A percentile compares a stretch with the other conserved stretches of the same genome.
Conservation (phyloP, 2,113 vertebrate genomes). For the Aleadryas rufinucha region DNA sequence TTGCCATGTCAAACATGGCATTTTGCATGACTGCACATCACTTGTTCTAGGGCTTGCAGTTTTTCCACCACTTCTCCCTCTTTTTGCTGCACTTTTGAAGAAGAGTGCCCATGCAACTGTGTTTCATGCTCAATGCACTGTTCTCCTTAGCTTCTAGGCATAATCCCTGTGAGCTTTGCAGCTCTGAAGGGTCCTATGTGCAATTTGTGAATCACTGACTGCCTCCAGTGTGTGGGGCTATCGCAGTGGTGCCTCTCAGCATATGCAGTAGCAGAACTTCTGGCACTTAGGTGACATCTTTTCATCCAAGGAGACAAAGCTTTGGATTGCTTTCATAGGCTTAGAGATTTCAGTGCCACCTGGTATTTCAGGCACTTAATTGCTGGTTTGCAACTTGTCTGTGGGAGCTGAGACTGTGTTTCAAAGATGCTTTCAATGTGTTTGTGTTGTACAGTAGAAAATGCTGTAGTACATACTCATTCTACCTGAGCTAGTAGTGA, state of each 20-base stretch:
- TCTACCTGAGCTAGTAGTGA: conserved; percentile 17
- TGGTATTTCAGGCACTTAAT: conserved; percentile 35
- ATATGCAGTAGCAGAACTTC: not conserved
- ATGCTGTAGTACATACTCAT: not conserved
- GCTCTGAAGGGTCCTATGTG: not conserved
- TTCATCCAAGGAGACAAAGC: conserved; percentile 18
- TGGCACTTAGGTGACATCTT: not conserved
- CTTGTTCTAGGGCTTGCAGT: not conserved
- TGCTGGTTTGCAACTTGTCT: conserved; percentile 40
- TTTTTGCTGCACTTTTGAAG: not conserved
- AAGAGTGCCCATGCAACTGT: not conserved
- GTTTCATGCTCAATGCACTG: not conserved
- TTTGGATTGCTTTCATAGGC: conserved; percentile 2
- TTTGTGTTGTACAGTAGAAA: conserved; percentile 33
- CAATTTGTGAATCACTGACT: not conserved
- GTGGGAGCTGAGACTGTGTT: conserved; percentile 8
- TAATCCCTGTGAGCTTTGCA: not conserved
- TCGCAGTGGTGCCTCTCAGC: not conserved
- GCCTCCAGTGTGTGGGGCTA: not conserved
- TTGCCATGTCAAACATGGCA: not conserved
- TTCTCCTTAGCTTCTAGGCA: not conserved
- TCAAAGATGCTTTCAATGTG: conserved; percentile 14
- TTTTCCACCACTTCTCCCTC: not conserved
- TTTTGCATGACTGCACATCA: not conserved
- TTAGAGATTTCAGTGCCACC: conserved; percentile 7